Evolutionary conservation across 1,140 invertebrate genomes (phyloP).

Genomic region (Drosophila pseudoobscura): DNA sequence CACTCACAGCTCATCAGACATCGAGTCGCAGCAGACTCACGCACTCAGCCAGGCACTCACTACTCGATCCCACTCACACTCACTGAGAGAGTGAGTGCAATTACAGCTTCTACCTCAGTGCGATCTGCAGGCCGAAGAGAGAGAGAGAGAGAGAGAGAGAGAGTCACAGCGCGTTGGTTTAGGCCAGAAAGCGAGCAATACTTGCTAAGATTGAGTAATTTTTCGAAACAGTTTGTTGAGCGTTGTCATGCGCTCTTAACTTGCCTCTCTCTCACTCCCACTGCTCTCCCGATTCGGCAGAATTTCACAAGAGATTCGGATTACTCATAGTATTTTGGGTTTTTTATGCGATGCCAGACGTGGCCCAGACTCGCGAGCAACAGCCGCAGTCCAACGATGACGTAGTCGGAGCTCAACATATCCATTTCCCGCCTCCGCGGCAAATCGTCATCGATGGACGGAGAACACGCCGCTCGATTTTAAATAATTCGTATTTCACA

Average conservation of each 20-base stretch:
- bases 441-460: no score
- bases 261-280: constrained; percentile 7
- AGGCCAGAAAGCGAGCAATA: no score
- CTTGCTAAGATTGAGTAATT: constrained; percentile 26
- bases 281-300: constrained; percentile 31
- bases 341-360: constrained; percentile 39
- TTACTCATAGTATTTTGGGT: constrained; percentile 73
- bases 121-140: no score
- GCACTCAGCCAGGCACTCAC: constrained; percentile 19
- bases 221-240: constrained; percentile 25
- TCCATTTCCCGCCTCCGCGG: no score
- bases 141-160: no score
- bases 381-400: constrained; percentile 13
- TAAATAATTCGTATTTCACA: not conserved
- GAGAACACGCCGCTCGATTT: not conserved
- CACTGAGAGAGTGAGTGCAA: constrained; percentile 33
- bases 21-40: constrained; percentile 11
- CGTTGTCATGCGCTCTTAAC: constrained; percentile 40
- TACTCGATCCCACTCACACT: constrained; percentile 7
- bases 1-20: no score
- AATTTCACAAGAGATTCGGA: constrained; percentile 77
- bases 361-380: constrained; percentile 12
- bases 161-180: no score
- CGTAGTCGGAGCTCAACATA: not conserved
- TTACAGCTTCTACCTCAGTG: constrained; percentile 6